A percentile compares a stretch with the other conserved stretches of the same genome.
Conservation (phyloP, 2,113 vertebrate genomes). For the Prinia subflava region DNA sequence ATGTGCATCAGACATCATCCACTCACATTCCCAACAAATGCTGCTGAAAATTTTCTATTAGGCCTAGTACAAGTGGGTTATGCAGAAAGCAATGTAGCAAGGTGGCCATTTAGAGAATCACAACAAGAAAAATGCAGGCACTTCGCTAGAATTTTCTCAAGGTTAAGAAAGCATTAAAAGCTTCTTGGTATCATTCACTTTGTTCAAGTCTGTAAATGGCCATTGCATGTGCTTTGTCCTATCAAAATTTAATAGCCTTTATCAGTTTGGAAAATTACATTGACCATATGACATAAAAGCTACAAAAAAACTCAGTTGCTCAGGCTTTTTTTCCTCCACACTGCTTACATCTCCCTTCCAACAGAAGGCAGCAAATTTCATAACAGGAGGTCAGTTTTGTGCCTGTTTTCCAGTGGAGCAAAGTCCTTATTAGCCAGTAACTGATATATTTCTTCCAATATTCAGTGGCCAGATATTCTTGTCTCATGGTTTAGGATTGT, state of each 20-base stretch:
- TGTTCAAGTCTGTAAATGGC: slow-evolving; percentile 6
- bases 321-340: not conserved
- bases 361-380: not conserved
- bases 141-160: not conserved
- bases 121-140: not conserved
- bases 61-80: not conserved
- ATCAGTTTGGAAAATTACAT: not conserved
- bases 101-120: slow-evolving; percentile 24
- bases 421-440: not conserved
- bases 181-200: not conserved
- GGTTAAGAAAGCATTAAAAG: not conserved
- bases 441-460: not conserved
- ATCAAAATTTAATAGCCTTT: slow-evolving; percentile 66
- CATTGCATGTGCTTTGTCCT: not conserved
- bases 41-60: not conserved
- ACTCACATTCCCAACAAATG: not conserved
- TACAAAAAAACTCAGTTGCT: not conserved
- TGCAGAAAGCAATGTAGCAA: slow-evolving; percentile 22
- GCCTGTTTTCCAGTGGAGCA: not conserved
- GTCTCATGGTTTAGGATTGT: not conserved
- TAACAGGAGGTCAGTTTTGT: not conserved
- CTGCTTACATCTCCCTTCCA: not conserved
- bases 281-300: not conserved
- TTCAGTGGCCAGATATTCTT: not conserved
- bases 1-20: not conserved